phyloP scores from a whole-genome alignment of 2,888 invertebrate species.

The Megaustenia siamemsis region DNA sequence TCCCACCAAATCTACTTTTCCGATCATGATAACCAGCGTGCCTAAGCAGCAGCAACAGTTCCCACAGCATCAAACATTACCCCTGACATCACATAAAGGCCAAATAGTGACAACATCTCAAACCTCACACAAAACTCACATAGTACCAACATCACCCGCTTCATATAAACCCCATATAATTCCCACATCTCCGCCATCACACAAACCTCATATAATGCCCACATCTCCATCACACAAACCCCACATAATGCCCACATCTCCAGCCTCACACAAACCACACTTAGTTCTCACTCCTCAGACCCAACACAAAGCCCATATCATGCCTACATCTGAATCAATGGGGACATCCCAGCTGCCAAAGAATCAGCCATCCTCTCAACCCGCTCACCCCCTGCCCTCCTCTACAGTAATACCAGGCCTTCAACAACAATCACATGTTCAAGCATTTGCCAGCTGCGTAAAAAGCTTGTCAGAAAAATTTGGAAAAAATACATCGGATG shows the following conservation, averaged over 20 bases:
- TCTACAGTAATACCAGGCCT: neutral
- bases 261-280: neutral
- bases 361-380: neutral
- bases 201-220: neutral
- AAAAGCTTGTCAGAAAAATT: slow-evolving; percentile 74
- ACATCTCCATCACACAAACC: neutral
- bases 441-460: slow-evolving; percentile 80
- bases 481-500: slow-evolving; percentile 70
- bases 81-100: slow-evolving; percentile 7
- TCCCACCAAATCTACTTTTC: slow-evolving; percentile 21
- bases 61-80: slow-evolving; percentile 26
- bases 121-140: neutral
- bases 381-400: neutral
- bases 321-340: neutral
- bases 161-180: neutral
- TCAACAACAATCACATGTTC: slow-evolving; percentile 62
- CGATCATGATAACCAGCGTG: slow-evolving; percentile 34
- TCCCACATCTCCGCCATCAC: neutral
- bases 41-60: slow-evolving; percentile 42
- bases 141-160: neutral
- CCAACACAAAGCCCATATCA: neutral
- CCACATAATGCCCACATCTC: neutral
- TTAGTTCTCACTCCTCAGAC: too few relatives aligned
- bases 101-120: neutral
- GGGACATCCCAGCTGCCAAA: neutral